Percentiles rank a stretch among this genome's conserved stretches.
phyloP scores from a whole-genome alignment of 2,113 vertebrate genomes.

The Trematocara unimaculatum region DNA sequence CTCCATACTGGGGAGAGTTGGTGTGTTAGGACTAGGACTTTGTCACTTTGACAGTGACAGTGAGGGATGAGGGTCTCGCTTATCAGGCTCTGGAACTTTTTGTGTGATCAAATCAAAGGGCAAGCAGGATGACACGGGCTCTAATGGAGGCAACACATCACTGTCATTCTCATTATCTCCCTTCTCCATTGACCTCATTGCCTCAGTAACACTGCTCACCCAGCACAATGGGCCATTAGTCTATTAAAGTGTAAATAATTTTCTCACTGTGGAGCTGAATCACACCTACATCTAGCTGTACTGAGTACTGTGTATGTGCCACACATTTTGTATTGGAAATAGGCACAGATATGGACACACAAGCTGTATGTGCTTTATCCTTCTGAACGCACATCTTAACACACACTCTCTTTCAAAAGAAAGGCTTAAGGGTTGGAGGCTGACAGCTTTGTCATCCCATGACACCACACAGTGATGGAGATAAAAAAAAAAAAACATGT shows the following conservation, averaged over 20 bases:
- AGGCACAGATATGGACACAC: not conserved
- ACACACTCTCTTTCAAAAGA: not conserved
- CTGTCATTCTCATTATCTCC: constrained; percentile 41
- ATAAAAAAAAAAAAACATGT: not conserved
- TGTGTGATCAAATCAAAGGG: constrained; percentile 45
- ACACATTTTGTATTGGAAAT: not conserved
- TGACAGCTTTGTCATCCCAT: constrained; percentile 18
- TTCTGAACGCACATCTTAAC: not conserved
- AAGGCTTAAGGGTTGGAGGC: not conserved
- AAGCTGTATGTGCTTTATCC: not conserved
- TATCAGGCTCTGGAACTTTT: not conserved
- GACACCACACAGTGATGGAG: not conserved
- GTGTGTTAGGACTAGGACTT: not conserved
- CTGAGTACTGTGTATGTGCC: not conserved
- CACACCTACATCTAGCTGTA: not conserved
- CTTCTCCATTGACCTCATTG: constrained; percentile 36
- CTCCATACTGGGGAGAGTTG: not conserved
- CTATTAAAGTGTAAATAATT: constrained; percentile 2
- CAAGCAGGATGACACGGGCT: constrained; percentile 2
- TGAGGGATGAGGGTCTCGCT: constrained; percentile 20
- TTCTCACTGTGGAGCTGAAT: not conserved
- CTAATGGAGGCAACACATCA: constrained; percentile 39
- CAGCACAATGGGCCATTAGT: constrained; percentile 8
- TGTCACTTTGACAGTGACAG: not conserved
- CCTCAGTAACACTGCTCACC: not conserved